These are phyloP conservation scores for Caenorhabditis angaria DNA, from an alignment of 2,888 invertebrate species.

Conservation along the genomic window DNA sequence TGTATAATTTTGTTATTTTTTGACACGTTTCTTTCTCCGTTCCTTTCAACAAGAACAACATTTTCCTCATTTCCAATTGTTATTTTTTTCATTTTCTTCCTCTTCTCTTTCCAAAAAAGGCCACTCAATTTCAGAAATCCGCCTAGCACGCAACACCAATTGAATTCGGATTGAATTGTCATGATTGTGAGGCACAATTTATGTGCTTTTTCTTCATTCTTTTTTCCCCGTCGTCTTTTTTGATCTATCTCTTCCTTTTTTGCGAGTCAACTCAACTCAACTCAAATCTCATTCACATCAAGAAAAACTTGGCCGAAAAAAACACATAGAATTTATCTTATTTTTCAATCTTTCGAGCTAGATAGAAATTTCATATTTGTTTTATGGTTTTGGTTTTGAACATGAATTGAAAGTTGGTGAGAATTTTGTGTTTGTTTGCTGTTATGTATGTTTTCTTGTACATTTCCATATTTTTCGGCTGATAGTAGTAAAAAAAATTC, in stretches of 20 bases:
- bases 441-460: neutral
- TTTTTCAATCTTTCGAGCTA: neutral
- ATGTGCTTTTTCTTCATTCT: neutral
- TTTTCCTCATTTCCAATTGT: too few species aligned
- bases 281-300: conserved; percentile 4
- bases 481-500: neutral
- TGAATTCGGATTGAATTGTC: conserved; percentile 2
- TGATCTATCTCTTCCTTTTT: conserved; percentile 4
- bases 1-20: too few species aligned
- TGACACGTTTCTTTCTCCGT: too few species aligned
- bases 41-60: too few species aligned
- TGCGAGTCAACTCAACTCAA: neutral
- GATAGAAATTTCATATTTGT: neutral
- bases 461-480: neutral
- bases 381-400: conserved; percentile 1
- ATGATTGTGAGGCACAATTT: neutral
- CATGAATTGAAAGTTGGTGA: neutral
- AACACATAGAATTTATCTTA: neutral
- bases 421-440: conserved; percentile 1
- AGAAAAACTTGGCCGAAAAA: neutral
- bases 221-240: neutral
- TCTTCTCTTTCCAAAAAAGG: neutral
- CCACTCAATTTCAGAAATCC: neutral
- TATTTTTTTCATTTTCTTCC: too few species aligned
- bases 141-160: conserved; percentile 2